Evolutionary conservation across 2,113 vertebrate genomes (phyloP).

Genomic region (Aramus guarauna): DNA sequence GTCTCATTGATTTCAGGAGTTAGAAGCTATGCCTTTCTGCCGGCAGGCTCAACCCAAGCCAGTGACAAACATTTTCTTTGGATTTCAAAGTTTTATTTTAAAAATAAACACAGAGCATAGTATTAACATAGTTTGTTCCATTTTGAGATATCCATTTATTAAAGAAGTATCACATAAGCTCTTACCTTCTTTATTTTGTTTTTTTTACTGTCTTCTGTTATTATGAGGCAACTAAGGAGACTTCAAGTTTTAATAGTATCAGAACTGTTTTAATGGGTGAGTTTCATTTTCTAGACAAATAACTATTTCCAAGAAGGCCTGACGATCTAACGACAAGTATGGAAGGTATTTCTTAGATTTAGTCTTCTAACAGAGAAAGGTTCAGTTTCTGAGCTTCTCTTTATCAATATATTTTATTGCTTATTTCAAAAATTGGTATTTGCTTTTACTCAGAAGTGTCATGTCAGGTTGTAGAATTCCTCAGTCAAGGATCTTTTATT

Average conservation of each 20-base stretch:
- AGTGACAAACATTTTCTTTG: conserved; percentile 45
- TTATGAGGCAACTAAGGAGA: background rate
- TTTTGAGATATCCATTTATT: conserved; percentile 19
- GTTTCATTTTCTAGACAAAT: background rate
- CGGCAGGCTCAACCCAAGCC: background rate
- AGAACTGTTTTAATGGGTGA: background rate
- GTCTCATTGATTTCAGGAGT: conserved; percentile 6
- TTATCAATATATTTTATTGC: background rate
- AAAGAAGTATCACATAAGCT: background rate
- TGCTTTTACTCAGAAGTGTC: background rate
- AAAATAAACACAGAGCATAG: conserved; percentile 23
- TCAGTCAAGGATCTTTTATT: background rate
- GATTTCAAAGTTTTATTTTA: conserved; percentile 30
- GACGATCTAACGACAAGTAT: background rate
- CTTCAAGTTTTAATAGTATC: background rate
- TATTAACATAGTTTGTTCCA: conserved; percentile 21
- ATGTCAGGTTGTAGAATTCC: background rate
- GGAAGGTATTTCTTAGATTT: background rate
- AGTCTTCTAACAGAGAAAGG: background rate
- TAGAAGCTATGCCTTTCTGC: background rate
- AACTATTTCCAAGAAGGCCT: background rate
- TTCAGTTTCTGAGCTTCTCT: background rate
- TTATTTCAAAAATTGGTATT: background rate
- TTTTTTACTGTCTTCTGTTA: background rate
- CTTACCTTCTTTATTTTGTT: background rate